A percentile compares a stretch with the other conserved stretches of the same genome.
These are phyloP conservation scores for Oxystoma pomonae DNA, from an alignment of 2,888 invertebrate species.

Conservation along the genomic window DNA sequence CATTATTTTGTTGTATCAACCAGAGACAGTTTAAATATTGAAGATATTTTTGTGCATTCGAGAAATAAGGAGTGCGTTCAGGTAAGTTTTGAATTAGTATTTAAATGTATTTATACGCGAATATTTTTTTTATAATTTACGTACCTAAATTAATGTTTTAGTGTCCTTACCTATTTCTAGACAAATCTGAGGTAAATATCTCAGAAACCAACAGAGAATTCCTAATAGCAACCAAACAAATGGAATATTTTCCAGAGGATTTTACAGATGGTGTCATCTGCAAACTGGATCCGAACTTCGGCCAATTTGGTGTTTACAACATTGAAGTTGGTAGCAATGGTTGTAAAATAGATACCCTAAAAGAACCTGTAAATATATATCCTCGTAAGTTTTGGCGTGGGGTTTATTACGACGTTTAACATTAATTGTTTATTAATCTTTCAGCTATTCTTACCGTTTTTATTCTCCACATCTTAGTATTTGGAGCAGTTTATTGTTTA, in stretches of 20 bases:
- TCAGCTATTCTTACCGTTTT: slow-evolving; percentile 47
- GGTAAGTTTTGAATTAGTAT: slow-evolving; percentile 20
- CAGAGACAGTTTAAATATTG: slow-evolving; percentile 8
- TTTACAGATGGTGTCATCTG: slow-evolving; percentile 26
- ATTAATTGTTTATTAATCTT: slow-evolving; percentile 29
- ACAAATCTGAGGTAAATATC: slow-evolving; percentile 19
- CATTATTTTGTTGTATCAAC: slow-evolving; percentile 28
- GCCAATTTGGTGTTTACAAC: slow-evolving; percentile 35
- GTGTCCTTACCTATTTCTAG: slow-evolving; percentile 25
- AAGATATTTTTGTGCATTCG: slow-evolving; percentile 29
- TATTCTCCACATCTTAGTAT: slow-evolving; percentile 38
- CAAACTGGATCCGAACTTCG: slow-evolving; percentile 29
- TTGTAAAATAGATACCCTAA: slow-evolving; percentile 27
- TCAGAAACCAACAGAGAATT: slow-evolving; percentile 24
- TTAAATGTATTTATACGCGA: not conserved
- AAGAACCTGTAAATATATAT: slow-evolving; percentile 34
- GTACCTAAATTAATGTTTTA: slow-evolving; percentile 7
- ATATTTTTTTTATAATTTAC: slow-evolving; percentile 1
- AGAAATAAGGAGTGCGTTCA: slow-evolving; percentile 32
- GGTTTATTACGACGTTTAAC: not conserved
- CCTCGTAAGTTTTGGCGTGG: slow-evolving; percentile 32
- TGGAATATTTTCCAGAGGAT: slow-evolving; percentile 28
- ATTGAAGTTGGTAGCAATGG: slow-evolving; percentile 25
- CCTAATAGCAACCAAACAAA: slow-evolving; percentile 24
- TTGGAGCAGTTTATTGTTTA: slow-evolving; percentile 32